Evolutionary conservation across 2,113 vertebrate genomes (phyloP), one percentile per base, ranked within the genome.

Genomic region (Dascyllus trimaculatus): DNA sequence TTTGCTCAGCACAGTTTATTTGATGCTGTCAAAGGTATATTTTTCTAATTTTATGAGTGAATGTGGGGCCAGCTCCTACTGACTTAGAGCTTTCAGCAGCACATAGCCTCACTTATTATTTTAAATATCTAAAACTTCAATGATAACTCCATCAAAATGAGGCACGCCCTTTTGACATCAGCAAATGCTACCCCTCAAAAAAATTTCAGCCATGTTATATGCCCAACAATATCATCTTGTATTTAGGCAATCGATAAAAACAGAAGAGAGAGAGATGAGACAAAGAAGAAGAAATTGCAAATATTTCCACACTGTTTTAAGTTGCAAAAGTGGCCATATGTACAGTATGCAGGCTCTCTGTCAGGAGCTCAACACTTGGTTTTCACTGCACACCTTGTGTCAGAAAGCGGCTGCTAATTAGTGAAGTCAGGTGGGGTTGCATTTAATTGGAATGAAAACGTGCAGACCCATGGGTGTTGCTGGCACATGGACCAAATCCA

Each of bases 371-470:
- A 1, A 67, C 35, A 0, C 26, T 29, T 63, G 48, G 63, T 9
- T 25, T 54, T 56, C 5, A 0, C 51, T n/a, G 11, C 67, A 48
- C 2, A 54, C 58, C 57, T 68, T 67, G 49, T 64, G 45, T 56
- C 58, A 73, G 51, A 48, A 32, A 32, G 32, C 1, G 22, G 35
- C 25, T 59, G 21, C 46, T 68, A 75, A 85, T 84, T 75, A 79
- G 35, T 21, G 48, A 78, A 72, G 45, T 78, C 56, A 74, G 48
- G 32, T 77, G 43, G 19, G 56, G 26, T n/a, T 38, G 66, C 21
- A 62, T 26, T 45, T 69, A 59, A 58, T 61, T 79, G 63, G 29
- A 61, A 52, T 51, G 54, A 82, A 79, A 75, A 64, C 57, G 18
- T 35, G 38, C 1, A 4, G 29, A 49, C 43, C 17, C 38, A 15